phyloP scores from a whole-genome alignment of 2,113 vertebrate species.

The Hippolais icterina region DNA sequence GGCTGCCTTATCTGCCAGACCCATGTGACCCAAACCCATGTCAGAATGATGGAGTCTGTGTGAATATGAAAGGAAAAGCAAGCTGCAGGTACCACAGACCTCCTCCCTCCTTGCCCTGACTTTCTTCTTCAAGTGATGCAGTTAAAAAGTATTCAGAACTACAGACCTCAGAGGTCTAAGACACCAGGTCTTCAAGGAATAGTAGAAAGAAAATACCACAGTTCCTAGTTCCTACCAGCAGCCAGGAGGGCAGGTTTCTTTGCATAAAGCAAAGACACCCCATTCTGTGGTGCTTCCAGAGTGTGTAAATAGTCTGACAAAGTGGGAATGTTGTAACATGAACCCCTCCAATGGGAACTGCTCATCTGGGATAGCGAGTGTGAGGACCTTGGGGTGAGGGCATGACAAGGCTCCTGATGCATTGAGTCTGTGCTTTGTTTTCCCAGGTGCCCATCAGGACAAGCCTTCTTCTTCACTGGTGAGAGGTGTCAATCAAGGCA shows the following conservation, averaged over 20 bases:
- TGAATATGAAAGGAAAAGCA: constrained; percentile 73
- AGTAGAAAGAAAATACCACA: background rate
- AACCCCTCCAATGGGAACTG: background rate
- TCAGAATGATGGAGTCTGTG: constrained; percentile 82
- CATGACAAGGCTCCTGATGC: background rate
- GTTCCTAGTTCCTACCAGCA: background rate
- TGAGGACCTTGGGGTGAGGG: background rate
- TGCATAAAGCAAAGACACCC: background rate
- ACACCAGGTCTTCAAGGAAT: background rate
- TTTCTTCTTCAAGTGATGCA: background rate
- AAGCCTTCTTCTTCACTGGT: constrained; percentile 70
- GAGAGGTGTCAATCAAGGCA: constrained; percentile 72
- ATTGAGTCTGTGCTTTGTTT: background rate
- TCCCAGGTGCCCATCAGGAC: constrained; percentile 69
- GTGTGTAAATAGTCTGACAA: background rate
- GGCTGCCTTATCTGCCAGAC: constrained; percentile 43
- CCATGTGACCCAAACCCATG: constrained; percentile 82
- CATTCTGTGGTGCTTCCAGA: background rate
- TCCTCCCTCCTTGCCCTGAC: background rate
- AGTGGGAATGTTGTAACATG: background rate
- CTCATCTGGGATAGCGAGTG: background rate
- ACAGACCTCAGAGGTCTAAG: background rate
- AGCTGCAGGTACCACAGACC: constrained; percentile 80
- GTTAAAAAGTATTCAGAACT: background rate
- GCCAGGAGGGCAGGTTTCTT: background rate